phyloP scores from a whole-genome alignment of 2,888 invertebrate species.

The Lydus trimaculatus region DNA sequence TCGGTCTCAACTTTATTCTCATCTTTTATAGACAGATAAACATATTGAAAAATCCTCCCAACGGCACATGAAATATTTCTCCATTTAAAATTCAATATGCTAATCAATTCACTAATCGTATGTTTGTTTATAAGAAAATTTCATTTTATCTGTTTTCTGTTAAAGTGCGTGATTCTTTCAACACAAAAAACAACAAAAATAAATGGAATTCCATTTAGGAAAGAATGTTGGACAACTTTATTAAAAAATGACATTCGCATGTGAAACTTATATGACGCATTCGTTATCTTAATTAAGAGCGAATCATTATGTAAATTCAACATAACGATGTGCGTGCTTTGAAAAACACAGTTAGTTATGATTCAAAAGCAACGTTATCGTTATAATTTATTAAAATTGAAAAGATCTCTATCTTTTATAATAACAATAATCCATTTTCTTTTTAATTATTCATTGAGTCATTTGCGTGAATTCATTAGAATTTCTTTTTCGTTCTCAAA shows the following conservation, averaged over 20 bases:
- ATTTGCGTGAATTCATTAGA: conserved; percentile 8
- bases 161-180: conserved; percentile 20
- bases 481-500: conserved; percentile 9
- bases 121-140: neutral
- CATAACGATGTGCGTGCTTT: conserved; percentile 47
- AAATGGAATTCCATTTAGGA: conserved; percentile 14
- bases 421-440: conserved; percentile 33
- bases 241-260: conserved; percentile 52
- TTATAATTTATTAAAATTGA: conserved; percentile 45
- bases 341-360: conserved; percentile 37
- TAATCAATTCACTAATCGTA: neutral
- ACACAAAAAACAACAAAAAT: too few species aligned
- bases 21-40: neutral
- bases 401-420: conserved; percentile 34
- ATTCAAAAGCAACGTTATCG: conserved; percentile 50
- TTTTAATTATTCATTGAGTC: conserved; percentile 26
- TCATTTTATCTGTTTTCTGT: conserved; percentile 14
- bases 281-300: conserved; percentile 52
- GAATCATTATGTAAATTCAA: conserved; percentile 53
- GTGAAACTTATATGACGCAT: conserved; percentile 42
- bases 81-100: neutral
- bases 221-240: conserved; percentile 52
- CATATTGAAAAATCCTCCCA: neutral
- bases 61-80: neutral
- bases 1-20: neutral